A percentile compares a stretch with the other conserved stretches of the same genome.
Evolutionary conservation across 2,797 vertebrate genomes (phyloP).

Genomic region (Labroides dimidiatus): DNA sequence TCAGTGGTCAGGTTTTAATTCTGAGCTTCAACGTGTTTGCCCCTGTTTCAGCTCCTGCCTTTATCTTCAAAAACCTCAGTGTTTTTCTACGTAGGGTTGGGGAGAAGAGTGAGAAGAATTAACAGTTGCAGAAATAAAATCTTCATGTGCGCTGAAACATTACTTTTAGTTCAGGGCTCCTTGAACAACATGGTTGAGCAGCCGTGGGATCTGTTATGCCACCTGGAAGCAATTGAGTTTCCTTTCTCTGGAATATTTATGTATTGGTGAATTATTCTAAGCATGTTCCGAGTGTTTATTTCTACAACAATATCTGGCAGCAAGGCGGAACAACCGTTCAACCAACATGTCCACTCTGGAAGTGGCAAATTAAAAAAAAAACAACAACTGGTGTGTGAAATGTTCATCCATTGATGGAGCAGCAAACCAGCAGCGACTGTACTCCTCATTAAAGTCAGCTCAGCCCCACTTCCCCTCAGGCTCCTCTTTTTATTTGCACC

Average conservation of each 20-base stretch:
- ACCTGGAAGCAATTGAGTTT: slow-evolving; percentile 76
- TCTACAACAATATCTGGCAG: slow-evolving; percentile 59
- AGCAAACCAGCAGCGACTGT: slow-evolving; percentile 24
- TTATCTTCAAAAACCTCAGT: slow-evolving; percentile 36
- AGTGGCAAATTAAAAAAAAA: slow-evolving; percentile 23
- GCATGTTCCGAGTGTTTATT: slow-evolving; percentile 74
- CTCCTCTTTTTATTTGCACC: slow-evolving; percentile 38
- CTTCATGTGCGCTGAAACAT: slow-evolving; percentile 46
- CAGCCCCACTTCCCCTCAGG: slow-evolving; percentile 41
- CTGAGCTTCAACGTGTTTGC: slow-evolving; percentile 37
- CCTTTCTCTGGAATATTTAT: slow-evolving; percentile 71
- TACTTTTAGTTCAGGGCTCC: slow-evolving; percentile 37
- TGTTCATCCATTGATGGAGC: slow-evolving; percentile 32
- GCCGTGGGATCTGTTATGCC: slow-evolving; percentile 54
- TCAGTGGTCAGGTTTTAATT: slow-evolving; percentile 47
- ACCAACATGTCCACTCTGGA: slow-evolving; percentile 24
- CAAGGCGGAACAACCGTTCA: slow-evolving; percentile 41
- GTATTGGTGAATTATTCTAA: slow-evolving; percentile 74
- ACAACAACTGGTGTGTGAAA: slow-evolving; percentile 16
- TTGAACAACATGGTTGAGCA: slow-evolving; percentile 32
- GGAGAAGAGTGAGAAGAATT: slow-evolving; percentile 24
- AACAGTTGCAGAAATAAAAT: slow-evolving; percentile 43
- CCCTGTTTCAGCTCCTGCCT: neutral
- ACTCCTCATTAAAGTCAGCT: slow-evolving; percentile 37
- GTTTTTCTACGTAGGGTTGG: no score